Conservation (phyloP, 2,113 vertebrate genomes). For the Dascyllus trimaculatus region DNA sequence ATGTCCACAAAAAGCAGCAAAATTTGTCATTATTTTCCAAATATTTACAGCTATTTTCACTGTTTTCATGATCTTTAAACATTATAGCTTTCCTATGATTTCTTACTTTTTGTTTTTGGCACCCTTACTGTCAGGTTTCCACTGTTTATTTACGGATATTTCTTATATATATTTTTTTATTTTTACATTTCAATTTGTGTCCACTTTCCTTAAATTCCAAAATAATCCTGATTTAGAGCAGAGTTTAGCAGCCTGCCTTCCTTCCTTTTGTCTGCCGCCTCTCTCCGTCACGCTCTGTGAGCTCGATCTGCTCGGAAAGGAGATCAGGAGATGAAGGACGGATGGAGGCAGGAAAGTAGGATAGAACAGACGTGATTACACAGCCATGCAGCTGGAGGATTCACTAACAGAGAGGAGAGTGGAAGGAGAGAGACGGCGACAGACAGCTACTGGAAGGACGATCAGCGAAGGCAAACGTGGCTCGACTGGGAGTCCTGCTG, state of each 20-base stretch:
- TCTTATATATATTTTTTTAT: no score
- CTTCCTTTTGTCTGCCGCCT: neutral
- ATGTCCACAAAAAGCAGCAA: no score
- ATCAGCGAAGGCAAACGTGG: slow-evolving; percentile 18
- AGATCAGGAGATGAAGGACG: slow-evolving; percentile 12
- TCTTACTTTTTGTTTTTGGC: no score
- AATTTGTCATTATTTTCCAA: no score
- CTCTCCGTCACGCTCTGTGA: neutral
- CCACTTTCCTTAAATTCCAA: no score
- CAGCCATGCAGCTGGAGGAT: neutral
- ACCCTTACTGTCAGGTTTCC: no score
- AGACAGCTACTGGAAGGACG: neutral
- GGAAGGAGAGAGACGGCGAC: neutral
- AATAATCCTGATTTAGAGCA: no score
- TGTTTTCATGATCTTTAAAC: no score
- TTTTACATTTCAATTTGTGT: no score
- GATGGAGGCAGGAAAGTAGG: slow-evolving; percentile 7
- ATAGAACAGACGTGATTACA: slow-evolving; percentile 22
- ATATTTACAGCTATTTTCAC: no score
- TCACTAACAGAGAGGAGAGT: neutral
- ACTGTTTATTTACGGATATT: no score
- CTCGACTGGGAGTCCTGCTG: slow-evolving; percentile 18
- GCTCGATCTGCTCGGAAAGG: slow-evolving; percentile 1
- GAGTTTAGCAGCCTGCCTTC: neutral
- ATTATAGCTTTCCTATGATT: no score